Evolutionary conservation across 1,140 invertebrate species (phyloP).

Genomic region (Pristionchus pacificus): DNA sequence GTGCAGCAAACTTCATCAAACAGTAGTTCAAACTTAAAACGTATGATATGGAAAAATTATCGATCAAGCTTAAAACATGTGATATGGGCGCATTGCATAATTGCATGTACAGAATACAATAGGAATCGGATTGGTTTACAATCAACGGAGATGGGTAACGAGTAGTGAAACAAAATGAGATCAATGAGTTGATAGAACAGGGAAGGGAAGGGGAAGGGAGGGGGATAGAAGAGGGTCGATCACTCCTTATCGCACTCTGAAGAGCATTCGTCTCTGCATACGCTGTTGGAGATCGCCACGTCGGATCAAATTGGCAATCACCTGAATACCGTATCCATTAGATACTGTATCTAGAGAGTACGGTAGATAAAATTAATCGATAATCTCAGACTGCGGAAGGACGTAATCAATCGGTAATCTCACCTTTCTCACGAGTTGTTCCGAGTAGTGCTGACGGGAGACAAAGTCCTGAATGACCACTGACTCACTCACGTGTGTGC

Average conservation of each 20-base stretch:
- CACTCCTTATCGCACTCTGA: constrained; percentile 74
- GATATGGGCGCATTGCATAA: no score
- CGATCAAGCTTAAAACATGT: no score
- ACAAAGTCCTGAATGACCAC: constrained; percentile 89
- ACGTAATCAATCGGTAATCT: constrained; percentile 4
- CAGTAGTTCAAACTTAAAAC: no score
- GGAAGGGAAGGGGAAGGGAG: no score
- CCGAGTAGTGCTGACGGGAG: constrained; percentile 65
- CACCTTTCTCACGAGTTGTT: constrained; percentile 53
- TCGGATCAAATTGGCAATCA: constrained; percentile 59
- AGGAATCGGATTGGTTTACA: no score
- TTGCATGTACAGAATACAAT: no score
- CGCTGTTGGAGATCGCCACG: constrained; percentile 90
- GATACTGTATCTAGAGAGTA: background rate
- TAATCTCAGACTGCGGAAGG: background rate
- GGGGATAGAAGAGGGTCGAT: no score
- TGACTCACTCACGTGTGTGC: constrained; percentile 89
- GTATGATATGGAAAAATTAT: no score
- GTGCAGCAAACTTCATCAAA: no score
- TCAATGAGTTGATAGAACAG: no score
- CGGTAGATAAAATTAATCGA: background rate
- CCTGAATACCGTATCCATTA: constrained; percentile 13
- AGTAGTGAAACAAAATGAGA: no score
- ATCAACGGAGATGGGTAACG: no score
- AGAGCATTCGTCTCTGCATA: constrained; percentile 93